Evolutionary conservation across 2,888 invertebrate genomes (phyloP), one percentile per base, ranked within the genome.

Genomic region (Pachydiplax longipennis): DNA sequence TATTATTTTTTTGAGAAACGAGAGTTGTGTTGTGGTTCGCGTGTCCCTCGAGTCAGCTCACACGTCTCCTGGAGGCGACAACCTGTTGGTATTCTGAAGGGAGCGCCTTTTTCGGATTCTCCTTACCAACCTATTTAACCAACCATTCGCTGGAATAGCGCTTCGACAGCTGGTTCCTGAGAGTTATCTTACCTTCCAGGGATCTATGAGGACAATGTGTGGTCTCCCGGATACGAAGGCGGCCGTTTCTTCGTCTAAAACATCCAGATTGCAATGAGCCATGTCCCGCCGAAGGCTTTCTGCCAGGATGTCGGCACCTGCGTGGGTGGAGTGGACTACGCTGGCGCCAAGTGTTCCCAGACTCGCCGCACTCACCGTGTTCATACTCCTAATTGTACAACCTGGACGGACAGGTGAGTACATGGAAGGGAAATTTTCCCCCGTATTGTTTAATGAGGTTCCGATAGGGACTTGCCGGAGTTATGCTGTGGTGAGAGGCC

Each of bases 241-340:
- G 61, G 22, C 40, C 61, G 37, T 35, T 22, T 35, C 37, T 87
- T 40, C 61, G 65, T 22, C 87, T 37, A 61, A 87, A 87, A 61
- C 87, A 65, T 87, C 87, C 87, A 18, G 8, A 37, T 65, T 87
- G 87, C 87, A 87, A 87, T 87, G 87, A 87, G 87, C 87, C 87
- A 87, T 87, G 87, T 87, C 87, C 15, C 87, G 61, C 37, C 87
- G 87, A 61, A 61, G 87, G 87, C 87, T 87, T 37, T 31, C n/a
- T 87, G 87, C 87, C 87, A 87, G 65, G 61, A 87, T 87, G 87
- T n/a, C 61, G 13, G 87, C 58, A 61, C 37, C 37, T 61, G 87
- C 87, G 87, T 87, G 87, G 87, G 87, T 10, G 87, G 87, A 87
- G 18, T 87, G 61, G 87, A n/a, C 61, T 58, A 87, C 65, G 61